Evolutionary conservation across 2,113 vertebrate genomes (phyloP).

Genomic region (Malaclemys terrapin): DNA sequence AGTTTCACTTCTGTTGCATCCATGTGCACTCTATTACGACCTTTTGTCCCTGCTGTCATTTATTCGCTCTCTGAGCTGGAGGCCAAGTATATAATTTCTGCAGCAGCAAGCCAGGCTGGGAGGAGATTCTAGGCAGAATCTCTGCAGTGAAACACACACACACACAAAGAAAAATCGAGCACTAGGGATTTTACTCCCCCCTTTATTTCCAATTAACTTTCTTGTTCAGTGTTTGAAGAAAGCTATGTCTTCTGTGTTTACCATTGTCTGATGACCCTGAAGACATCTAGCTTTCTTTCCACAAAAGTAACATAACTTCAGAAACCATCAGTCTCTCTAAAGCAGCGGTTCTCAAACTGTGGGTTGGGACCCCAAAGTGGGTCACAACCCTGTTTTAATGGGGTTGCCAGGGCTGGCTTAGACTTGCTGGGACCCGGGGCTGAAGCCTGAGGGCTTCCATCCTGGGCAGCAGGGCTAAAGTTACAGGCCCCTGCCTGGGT

Average conservation of each 20-base stretch:
- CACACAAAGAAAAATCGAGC: not conserved
- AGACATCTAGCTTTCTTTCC: not conserved
- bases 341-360: no score
- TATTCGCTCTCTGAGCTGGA: not conserved
- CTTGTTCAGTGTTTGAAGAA: not conserved
- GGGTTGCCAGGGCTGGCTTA: no score
- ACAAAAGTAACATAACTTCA: not conserved
- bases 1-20: not conserved
- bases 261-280: not conserved
- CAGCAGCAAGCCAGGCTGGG: not conserved
- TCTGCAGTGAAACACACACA: not conserved
- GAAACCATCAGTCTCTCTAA: not conserved
- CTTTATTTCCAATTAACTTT: not conserved
- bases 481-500: no score
- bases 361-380: no score
- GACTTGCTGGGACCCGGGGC: no score
- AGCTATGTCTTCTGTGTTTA: not conserved
- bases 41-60: not conserved
- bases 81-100: not conserved
- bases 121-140: not conserved
- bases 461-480: no score
- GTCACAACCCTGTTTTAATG: no score
- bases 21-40: not conserved
- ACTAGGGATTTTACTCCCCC: not conserved
- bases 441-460: no score